A percentile compares a stretch with the other conserved stretches of the same genome.
Conservation (phyloP, 2,888 invertebrate genomes). For the Phrixothrix hirtus region DNA sequence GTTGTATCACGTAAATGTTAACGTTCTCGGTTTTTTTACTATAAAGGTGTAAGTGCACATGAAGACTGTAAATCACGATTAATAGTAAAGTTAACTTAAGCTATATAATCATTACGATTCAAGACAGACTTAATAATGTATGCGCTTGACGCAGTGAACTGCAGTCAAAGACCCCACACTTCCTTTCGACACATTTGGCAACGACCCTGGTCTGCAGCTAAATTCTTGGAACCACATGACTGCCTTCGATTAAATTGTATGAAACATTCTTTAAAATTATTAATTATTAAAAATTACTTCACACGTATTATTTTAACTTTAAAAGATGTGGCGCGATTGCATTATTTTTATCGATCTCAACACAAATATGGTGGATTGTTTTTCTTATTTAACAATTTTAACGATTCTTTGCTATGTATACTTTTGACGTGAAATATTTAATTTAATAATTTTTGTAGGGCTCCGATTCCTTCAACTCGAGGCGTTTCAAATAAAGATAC, state of each 20-base stretch:
- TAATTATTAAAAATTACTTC: too few species aligned
- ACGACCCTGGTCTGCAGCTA: constrained; percentile 25
- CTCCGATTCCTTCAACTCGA: too few species aligned
- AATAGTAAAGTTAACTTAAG: constrained; percentile 31
- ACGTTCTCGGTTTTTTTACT: constrained; percentile 10
- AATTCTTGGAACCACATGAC: constrained; percentile 11
- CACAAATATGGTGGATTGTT: too few species aligned
- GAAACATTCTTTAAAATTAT: too few species aligned
- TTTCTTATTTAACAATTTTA: too few species aligned
- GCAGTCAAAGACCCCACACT: constrained; percentile 37
- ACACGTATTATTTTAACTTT: too few species aligned
- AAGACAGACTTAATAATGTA: constrained; percentile 35
- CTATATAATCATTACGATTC: constrained; percentile 34
- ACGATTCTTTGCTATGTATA: too few species aligned
- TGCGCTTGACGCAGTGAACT: constrained; percentile 35
- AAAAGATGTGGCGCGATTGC: too few species aligned
- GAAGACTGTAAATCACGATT: constrained; percentile 28
- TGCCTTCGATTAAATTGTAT: neutral
- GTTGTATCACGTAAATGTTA: constrained; percentile 17
- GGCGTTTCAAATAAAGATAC: too few species aligned
- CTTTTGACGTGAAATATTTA: too few species aligned
- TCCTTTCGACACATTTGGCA: constrained; percentile 37
- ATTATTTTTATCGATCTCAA: too few species aligned
- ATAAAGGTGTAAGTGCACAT: constrained; percentile 23
- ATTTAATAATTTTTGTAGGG: too few species aligned